These are phyloP conservation scores for Rhabdomys dilectus DNA, from an alignment of 2,113 vertebrate species.

Conservation along the genomic window DNA sequence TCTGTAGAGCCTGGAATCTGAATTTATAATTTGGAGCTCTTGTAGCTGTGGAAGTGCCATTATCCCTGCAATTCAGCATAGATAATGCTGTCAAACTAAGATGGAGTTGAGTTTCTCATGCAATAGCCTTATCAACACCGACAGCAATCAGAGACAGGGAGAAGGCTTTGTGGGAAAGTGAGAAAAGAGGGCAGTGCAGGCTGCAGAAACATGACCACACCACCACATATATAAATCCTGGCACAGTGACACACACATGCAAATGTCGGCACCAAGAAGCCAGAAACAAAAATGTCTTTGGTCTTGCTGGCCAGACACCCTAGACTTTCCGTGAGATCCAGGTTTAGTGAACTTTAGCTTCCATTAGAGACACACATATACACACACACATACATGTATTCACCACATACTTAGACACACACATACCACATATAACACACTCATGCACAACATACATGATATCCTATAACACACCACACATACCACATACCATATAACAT, in stretches of 20 bases:
- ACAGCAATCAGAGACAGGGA: neutral
- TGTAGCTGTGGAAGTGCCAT: neutral
- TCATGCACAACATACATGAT: neutral
- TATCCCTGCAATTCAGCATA: neutral
- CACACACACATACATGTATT: neutral
- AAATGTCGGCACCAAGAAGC: neutral
- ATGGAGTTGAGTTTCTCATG: neutral
- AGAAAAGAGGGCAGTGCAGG: neutral
- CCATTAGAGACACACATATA: neutral
- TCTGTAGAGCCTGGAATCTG: neutral
- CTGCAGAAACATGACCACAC: neutral
- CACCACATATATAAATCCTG: neutral
- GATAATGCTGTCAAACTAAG: neutral
- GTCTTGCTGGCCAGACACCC: neutral
- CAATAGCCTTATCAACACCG: neutral
- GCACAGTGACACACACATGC: neutral
- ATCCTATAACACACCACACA: neutral
- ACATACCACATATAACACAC: neutral
- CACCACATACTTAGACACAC: neutral
- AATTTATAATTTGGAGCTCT: neutral
- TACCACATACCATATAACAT: neutral
- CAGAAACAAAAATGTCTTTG: neutral
- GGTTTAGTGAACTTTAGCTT: neutral
- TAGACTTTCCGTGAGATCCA: neutral
- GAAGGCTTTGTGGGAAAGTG: neutral